These are phyloP conservation scores for Cryptotis parvus DNA, from an alignment of 2,113 vertebrate genomes.

Conservation along the genomic window DNA sequence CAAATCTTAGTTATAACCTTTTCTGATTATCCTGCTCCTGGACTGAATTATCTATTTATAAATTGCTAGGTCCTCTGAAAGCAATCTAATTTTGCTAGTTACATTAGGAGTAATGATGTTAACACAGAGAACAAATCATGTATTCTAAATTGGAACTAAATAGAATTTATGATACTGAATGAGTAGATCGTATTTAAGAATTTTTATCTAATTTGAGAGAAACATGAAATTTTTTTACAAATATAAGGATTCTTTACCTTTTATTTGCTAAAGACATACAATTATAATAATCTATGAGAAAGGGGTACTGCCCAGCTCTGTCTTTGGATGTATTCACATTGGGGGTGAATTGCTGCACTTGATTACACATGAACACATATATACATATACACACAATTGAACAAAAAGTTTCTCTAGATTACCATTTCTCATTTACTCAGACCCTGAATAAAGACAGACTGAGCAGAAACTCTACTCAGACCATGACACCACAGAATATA, in stretches of 20 bases:
- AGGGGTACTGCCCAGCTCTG: neutral
- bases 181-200: neutral
- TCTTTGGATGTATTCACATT: neutral
- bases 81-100: slow-evolving; percentile 54
- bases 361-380: neutral
- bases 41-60: slow-evolving; percentile 54
- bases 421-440: neutral
- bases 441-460: neutral
- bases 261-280: neutral
- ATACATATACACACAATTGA: neutral
- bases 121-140: slow-evolving; percentile 13
- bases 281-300: neutral
- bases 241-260: neutral
- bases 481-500: neutral
- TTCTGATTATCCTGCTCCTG: slow-evolving; percentile 11
- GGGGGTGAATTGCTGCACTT: neutral
- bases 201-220: slow-evolving; percentile 35
- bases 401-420: neutral
- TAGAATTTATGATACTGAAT: neutral
- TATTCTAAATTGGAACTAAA: slow-evolving; percentile 43
- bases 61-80: neutral
- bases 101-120: slow-evolving; percentile 19
- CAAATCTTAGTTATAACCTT: slow-evolving; percentile 50
- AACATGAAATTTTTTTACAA: neutral
- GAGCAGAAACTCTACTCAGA: neutral